These are phyloP conservation scores for Tinamus major DNA, from an alignment of 2,797 vertebrate genomes.

Conservation along the genomic window DNA sequence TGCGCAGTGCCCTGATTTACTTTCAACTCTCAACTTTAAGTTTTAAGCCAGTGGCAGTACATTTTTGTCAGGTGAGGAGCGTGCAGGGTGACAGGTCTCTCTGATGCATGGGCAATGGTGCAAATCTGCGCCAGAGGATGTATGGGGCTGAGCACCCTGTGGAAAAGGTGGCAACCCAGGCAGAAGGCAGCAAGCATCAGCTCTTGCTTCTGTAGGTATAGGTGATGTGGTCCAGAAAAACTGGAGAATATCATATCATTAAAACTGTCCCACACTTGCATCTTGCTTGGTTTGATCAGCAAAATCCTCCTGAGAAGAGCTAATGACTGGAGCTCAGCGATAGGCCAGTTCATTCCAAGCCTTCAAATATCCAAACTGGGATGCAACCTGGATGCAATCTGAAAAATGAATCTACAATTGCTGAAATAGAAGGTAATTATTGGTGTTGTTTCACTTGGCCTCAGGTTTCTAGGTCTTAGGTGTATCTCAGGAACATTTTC, in stretches of 20 bases:
- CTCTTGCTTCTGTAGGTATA: not conserved
- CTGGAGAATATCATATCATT: accelerated
- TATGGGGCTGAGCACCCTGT: not conserved
- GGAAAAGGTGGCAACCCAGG: not conserved
- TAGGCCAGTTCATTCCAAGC: not conserved
- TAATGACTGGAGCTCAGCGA: not conserved
- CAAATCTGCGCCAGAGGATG: accelerated
- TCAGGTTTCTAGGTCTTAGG: not conserved
- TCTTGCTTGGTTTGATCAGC: not conserved
- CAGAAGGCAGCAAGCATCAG: not conserved
- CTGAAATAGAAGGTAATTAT: not conserved
- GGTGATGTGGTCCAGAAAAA: accelerated
- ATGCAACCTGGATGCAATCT: not conserved
- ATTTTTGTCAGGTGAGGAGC: not conserved
- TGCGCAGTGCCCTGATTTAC: conserved; percentile 9
- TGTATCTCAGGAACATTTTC: not conserved
- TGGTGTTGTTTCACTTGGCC: not conserved
- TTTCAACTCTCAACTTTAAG: not conserved
- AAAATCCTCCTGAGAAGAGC: not conserved
- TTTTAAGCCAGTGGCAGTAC: not conserved
- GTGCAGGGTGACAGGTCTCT: not conserved
- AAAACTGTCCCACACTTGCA: not conserved
- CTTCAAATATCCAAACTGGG: not conserved
- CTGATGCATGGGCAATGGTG: accelerated
- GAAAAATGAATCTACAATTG: not conserved